These are phyloP conservation scores for Damaliscus lunatus DNA, from an alignment of 2,113 vertebrate genomes.

Conservation along the genomic window DNA sequence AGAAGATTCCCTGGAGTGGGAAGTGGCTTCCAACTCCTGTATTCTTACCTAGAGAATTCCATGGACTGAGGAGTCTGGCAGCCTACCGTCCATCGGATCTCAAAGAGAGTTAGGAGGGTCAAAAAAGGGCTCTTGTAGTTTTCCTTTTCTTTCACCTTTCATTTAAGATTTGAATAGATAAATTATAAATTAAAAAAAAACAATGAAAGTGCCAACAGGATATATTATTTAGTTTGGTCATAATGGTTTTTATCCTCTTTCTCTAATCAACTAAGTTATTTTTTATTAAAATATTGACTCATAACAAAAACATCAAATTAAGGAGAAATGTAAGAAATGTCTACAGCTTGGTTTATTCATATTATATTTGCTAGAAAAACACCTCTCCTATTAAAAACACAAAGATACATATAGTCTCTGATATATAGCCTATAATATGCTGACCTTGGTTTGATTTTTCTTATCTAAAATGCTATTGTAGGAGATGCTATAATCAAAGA, in stretches of 20 bases:
- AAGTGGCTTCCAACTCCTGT: background rate
- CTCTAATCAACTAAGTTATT: background rate
- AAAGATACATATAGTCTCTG: background rate
- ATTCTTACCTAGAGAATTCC: background rate
- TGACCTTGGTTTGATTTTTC: background rate
- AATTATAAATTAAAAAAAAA: background rate
- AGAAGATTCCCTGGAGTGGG: background rate
- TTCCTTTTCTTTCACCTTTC: background rate
- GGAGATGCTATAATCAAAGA: background rate
- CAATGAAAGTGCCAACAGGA: background rate
- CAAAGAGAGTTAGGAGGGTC: background rate
- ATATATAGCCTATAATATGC: background rate
- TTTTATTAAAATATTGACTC: background rate
- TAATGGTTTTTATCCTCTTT: background rate
- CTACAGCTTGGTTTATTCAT: background rate
- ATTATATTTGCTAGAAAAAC: background rate
- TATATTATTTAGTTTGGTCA: background rate
- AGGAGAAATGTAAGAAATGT: background rate
- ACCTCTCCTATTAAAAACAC: background rate
- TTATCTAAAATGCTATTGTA: background rate
- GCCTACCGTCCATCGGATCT: background rate
- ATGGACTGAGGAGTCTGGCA: background rate
- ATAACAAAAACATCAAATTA: background rate
- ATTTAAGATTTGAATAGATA: background rate
- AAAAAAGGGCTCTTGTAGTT: background rate